A percentile compares a stretch with the other conserved stretches of the same genome.
phyloP scores from a whole-genome alignment of 2,888 invertebrate genomes.

The Uloborus plumipes region DNA sequence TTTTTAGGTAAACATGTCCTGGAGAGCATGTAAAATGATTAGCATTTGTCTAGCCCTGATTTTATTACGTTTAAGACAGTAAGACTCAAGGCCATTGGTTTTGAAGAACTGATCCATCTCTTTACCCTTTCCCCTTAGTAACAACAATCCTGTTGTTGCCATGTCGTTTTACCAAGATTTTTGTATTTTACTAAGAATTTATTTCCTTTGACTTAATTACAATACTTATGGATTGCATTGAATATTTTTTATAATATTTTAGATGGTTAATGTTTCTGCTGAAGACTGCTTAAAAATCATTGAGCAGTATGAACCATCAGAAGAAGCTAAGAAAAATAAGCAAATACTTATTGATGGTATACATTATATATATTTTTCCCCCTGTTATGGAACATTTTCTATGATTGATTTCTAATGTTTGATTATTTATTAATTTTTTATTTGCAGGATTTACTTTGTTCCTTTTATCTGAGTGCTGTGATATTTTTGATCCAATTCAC shows the following conservation, averaged over 20 bases:
- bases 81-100: no score
- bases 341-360: conserved; percentile 75
- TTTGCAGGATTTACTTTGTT: conserved; percentile 69
- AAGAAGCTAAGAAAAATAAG: conserved; percentile 74
- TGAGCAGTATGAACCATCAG: conserved; percentile 75
- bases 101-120: no score
- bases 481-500: conserved; percentile 73
- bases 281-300: conserved; percentile 75
- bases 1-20: no score
- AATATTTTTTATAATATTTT: conserved; percentile 68
- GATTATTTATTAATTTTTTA: background rate
- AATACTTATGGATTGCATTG: conserved; percentile 68
- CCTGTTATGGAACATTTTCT: background rate
- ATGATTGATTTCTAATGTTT: background rate
- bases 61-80: no score
- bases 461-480: conserved; percentile 72
- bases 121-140: no score
- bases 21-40: no score
- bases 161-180: background rate
- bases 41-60: no score
- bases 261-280: conserved; percentile 74
- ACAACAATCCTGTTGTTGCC: background rate
- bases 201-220: no score
- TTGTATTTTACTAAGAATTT: conserved; percentile 1
- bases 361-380: no score